These are phyloP conservation scores for Macrotis lagotis DNA, from an alignment of 2,113 vertebrate species.

Conservation along the genomic window DNA sequence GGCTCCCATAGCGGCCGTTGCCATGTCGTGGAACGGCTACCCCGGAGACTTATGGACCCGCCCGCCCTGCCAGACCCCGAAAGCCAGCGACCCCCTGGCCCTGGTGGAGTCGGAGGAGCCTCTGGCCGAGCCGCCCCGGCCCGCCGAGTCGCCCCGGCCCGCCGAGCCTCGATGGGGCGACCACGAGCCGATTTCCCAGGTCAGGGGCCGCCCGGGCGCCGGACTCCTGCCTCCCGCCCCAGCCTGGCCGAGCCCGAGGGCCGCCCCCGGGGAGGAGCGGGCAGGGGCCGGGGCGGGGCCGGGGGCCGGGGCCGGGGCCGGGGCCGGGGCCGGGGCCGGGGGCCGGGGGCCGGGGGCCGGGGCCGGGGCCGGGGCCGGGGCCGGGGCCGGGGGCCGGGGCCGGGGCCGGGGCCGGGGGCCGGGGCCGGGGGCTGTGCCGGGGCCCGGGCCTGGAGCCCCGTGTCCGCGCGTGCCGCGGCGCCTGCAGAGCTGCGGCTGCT, in stretches of 20 bases:
- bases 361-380: neutral
- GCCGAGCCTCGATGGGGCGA: neutral
- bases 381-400: too few relatives aligned
- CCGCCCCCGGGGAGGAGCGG: neutral
- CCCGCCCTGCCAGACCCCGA: fast-evolving
- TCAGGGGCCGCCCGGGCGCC: constrained; percentile 7
- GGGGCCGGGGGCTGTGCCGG: neutral
- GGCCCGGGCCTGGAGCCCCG: neutral
- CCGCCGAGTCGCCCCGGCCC: fast-evolving
- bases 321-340: neutral
- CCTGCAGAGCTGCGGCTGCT: neutral
- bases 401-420: too few relatives aligned
- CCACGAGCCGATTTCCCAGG: constrained; percentile 65
- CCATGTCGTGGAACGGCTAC: neutral
- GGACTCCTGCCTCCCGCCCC: too few relatives aligned
- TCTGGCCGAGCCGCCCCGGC: fast-evolving
- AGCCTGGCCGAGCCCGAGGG: neutral
- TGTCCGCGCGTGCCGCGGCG: fast-evolving
- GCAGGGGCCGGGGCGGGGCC: neutral
- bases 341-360: constrained; percentile 56
- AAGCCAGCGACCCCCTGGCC: neutral
- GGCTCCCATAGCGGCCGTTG: neutral
- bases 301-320: neutral
- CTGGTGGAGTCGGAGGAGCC: fast-evolving
- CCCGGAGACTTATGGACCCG: neutral